Base-by-base conservation (phyloP, 2,888 invertebrate genomes). In the Callyntrura guangdongensis region DNA sequence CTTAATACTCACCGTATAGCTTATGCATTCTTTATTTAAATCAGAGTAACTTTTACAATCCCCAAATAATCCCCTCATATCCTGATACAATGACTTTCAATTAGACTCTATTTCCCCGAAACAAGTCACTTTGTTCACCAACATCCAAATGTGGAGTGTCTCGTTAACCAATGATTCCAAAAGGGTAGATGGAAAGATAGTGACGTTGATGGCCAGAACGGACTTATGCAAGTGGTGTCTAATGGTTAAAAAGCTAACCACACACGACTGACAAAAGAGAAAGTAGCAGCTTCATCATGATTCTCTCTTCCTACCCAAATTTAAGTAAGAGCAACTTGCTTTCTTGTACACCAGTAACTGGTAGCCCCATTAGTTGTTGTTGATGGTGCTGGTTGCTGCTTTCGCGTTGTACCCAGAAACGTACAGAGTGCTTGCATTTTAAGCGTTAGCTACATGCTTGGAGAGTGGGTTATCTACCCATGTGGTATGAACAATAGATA, bases 401-500 rank as follows among this genome's bases (percentile, higher is more conserved):
- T 36, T 36, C 36, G 53, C n/a, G 74, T n/a, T n/a, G 8, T 77
- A 27, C 56, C 25, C 3, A 49, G 56, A 74, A 74, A 36, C 45
- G 20, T 72, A 74, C n/a, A 69, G 3, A 64, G 47, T 20, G 14
- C 59, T 72, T 14, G 49, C 56, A 77, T 53, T 77, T 22, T 67
- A 45, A 64, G 67, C 64, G 12, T 67, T 64, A 83, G 25, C 64
- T 67, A 56, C 77, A 72, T 61, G 14, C 59, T 67, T 61, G 79
- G 61, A 20, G 36, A 36, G 36, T 36, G 36, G 36, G 36, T 36
- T 36, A 36, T 36, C 69, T 87, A 89, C 89, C 83, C 89, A 83
- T 89, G 89, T 61, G 74, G 49, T 74, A 61, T 83, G 89, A 89
- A 89, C 89, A 89, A 89, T 89, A 83, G 89, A 82, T 89, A 89